phyloP scores from a whole-genome alignment of 2,797 vertebrate species.

The Bufotes viridis region DNA sequence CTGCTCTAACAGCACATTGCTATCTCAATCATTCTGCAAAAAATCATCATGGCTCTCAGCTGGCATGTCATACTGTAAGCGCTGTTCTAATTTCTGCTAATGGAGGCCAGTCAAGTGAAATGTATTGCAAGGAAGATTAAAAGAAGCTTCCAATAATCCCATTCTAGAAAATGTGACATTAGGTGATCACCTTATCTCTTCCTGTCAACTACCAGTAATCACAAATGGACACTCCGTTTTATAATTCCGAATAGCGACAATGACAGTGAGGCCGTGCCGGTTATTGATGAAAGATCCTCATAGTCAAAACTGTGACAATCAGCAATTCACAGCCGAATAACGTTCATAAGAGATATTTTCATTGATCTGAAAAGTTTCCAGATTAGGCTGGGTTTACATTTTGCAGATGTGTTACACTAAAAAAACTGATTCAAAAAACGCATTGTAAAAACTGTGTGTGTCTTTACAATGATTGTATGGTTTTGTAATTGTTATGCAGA shows the following conservation, averaged over 20 bases:
- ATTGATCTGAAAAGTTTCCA: background rate
- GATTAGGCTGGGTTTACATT: background rate
- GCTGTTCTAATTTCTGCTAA: slow-evolving; percentile 27
- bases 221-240: slow-evolving; percentile 13
- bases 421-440: no score
- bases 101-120: slow-evolving; percentile 39
- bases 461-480: no score
- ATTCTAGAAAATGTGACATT: slow-evolving; percentile 34
- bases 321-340: background rate
- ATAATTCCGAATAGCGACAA: background rate
- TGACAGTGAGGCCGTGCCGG: background rate
- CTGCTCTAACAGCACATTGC: background rate
- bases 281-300: slow-evolving; percentile 12
- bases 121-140: slow-evolving; percentile 30
- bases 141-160: slow-evolving; percentile 30
- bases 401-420: no score
- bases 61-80: slow-evolving; percentile 26
- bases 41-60: slow-evolving; percentile 39
- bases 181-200: slow-evolving; percentile 27
- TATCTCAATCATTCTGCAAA: slow-evolving; percentile 16
- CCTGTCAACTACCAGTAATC: slow-evolving; percentile 32
- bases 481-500: no score
- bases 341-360: background rate
- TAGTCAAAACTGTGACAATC: background rate
- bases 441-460: no score